Percentiles rank a stretch among this genome's conserved stretches.
These are phyloP conservation scores for Ormyrus pomaceus DNA, from an alignment of 2,888 invertebrate genomes.

Conservation along the genomic window DNA sequence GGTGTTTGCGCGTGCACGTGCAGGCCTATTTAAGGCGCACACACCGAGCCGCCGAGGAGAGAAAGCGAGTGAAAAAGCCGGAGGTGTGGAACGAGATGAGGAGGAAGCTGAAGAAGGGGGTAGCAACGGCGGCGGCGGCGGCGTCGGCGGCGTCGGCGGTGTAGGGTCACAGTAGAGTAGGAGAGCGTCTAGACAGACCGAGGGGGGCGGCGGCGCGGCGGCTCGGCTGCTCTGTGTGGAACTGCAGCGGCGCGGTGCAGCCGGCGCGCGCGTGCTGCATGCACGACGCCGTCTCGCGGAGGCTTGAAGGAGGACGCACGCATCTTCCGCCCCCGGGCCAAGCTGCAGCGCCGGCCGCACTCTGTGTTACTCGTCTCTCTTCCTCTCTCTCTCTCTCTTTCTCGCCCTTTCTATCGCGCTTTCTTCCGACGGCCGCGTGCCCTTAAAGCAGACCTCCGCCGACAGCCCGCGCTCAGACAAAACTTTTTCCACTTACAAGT, in stretches of 20 bases:
- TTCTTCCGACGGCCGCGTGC: no score
- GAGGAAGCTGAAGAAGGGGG: constrained; percentile 56
- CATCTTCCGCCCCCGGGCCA: constrained; percentile 19
- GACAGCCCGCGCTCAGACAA: no score
- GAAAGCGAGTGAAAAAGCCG: constrained; percentile 66
- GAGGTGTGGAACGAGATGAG: constrained; percentile 64
- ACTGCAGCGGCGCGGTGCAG: constrained; percentile 9
- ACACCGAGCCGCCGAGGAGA: not conserved
- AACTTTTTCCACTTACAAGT: no score
- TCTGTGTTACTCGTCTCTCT: constrained; percentile 9
- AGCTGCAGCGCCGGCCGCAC: not conserved
- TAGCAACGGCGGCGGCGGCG: constrained; percentile 18
- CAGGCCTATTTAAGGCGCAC: not conserved
- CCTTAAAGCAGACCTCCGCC: no score
- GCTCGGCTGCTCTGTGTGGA: not conserved
- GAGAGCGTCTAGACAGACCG: constrained; percentile 73
- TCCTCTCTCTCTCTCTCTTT: constrained; percentile 9
- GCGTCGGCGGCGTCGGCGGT: constrained; percentile 58
- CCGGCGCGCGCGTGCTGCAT: constrained; percentile 4
- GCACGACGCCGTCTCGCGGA: constrained; percentile 50
- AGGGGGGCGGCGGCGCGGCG: constrained; percentile 60
- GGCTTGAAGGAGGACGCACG: constrained; percentile 39
- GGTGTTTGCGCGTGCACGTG: not conserved
- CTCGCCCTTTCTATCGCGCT: not conserved
- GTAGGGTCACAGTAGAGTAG: constrained; percentile 72